Evolutionary conservation across 2,797 vertebrate genomes (phyloP).

Genomic region (Sus cebifrons): DNA sequence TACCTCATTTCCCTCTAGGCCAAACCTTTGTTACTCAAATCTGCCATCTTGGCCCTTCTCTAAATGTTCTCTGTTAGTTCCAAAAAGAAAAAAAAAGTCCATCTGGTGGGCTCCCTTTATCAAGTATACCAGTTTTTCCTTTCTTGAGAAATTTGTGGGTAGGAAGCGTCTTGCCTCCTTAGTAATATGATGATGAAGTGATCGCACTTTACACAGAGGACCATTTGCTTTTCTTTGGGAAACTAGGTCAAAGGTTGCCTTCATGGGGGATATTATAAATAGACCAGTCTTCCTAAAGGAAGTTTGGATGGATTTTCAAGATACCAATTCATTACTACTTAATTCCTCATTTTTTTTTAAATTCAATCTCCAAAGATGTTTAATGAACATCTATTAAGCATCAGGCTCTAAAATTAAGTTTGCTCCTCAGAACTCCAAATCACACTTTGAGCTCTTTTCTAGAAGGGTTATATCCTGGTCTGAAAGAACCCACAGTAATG

Average conservation of each 20-base stretch:
- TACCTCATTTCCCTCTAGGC: neutral
- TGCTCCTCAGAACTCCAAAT: neutral
- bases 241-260: conserved; percentile 13
- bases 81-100: neutral
- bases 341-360: neutral
- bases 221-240: conserved; percentile 59
- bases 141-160: neutral
- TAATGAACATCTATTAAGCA: neutral
- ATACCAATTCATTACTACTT: neutral
- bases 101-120: neutral
- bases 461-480: neutral
- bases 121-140: conserved; percentile 24
- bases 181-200: neutral
- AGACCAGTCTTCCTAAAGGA: conserved; percentile 46
- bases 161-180: conserved; percentile 30
- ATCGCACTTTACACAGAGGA: neutral
- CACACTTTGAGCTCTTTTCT: neutral
- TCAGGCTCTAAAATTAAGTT: neutral
- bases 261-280: conserved; percentile 11
- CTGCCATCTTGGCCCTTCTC: neutral
- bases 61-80: conserved; percentile 1
- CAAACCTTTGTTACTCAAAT: neutral
- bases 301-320: conserved; percentile 38
- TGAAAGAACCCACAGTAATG: neutral
- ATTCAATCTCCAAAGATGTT: conserved; percentile 22